phyloP scores from a whole-genome alignment of 2,888 invertebrate species.

The Dromius quadrimaculatus region DNA sequence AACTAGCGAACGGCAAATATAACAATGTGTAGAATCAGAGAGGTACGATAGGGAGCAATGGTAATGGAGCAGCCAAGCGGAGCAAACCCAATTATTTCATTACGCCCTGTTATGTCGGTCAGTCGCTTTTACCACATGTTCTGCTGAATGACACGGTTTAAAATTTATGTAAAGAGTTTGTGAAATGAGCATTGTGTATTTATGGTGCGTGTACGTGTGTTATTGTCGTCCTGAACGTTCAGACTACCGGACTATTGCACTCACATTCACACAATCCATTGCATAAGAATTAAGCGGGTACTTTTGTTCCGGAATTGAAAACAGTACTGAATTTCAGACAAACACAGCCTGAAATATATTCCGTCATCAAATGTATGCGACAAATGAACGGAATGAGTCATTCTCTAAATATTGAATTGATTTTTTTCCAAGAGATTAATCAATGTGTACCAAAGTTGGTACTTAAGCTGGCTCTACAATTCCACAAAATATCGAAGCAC shows the following conservation, averaged over 20 bases:
- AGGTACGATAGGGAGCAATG: no score
- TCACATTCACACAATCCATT: conserved; percentile 4
- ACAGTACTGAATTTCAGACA: no score
- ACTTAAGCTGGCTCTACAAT: no score
- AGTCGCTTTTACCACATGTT: conserved; percentile 46
- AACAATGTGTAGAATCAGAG: neutral
- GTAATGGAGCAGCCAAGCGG: conserved; percentile 1
- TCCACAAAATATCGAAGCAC: no score
- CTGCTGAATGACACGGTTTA: conserved; percentile 49
- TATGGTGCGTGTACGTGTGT: conserved; percentile 47
- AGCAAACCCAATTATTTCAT: conserved; percentile 49
- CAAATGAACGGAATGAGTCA: no score
- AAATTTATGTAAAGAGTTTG: conserved; percentile 51
- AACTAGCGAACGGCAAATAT: conserved; percentile 4
- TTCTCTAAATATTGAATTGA: no score
- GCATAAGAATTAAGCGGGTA: conserved; percentile 14
- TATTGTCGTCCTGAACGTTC: conserved; percentile 10
- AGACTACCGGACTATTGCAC: neutral
- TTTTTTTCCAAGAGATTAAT: no score
- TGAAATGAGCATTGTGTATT: conserved; percentile 51
- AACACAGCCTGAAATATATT: no score
- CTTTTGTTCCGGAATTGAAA: no score
- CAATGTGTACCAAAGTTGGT: no score
- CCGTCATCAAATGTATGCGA: no score
- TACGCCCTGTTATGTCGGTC: conserved; percentile 33